phyloP scores from a whole-genome alignment of 2,888 invertebrate species.

The Lypha dubia region DNA sequence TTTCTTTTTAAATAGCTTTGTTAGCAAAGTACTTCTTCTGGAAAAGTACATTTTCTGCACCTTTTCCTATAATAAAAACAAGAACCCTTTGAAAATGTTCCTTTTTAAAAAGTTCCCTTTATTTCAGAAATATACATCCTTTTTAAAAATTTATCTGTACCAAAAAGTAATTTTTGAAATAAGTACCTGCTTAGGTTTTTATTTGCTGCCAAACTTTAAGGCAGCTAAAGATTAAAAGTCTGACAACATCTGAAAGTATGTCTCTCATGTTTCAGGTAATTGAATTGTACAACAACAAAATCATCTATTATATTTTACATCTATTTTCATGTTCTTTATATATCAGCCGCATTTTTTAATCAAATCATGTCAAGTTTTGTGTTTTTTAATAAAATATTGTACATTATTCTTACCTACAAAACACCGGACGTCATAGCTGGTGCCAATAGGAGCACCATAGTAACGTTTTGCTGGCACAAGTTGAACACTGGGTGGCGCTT shows the following conservation, averaged over 20 bases:
- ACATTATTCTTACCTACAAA: conserved; percentile 88
- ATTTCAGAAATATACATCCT: too few species aligned
- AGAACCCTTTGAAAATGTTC: too few species aligned
- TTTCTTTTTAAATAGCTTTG: too few species aligned
- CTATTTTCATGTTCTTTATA: background rate
- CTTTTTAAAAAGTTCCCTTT: too few species aligned
- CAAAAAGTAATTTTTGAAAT: too few species aligned
- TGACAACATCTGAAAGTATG: conserved; percentile 9
- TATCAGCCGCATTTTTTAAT: background rate
- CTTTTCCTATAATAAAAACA: too few species aligned
- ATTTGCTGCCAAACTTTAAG: background rate
- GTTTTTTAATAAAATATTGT: background rate
- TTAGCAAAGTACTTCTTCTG: too few species aligned
- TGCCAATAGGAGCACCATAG: conserved; percentile 95
- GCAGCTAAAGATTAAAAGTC: background rate
- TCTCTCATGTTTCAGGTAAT: background rate
- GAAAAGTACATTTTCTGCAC: too few species aligned
- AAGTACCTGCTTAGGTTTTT: background rate
- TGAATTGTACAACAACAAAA: background rate
- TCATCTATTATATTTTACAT: background rate
- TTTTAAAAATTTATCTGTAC: too few species aligned
- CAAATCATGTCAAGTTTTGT: background rate
- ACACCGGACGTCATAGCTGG: conserved; percentile 94
- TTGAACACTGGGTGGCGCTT: conserved; percentile 95
- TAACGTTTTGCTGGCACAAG: conserved; percentile 95